Evolutionary conservation across 23 tunicate genomes (phyloP).

Genomic region (Trididemnum clinides): DNA sequence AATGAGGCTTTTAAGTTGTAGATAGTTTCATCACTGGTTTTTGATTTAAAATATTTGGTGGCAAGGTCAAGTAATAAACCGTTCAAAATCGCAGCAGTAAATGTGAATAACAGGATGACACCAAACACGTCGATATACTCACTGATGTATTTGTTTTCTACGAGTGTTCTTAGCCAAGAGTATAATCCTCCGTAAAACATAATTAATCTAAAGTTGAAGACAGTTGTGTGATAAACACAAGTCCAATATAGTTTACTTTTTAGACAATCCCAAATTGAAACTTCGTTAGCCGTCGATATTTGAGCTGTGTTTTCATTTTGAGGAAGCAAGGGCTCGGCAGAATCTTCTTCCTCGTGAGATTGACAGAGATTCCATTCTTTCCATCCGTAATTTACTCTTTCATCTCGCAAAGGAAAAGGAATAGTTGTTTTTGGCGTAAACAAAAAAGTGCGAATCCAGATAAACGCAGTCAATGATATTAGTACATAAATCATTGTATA

Average conservation of each 20-base stretch:
- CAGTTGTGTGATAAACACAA: not conserved
- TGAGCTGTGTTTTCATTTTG: not conserved
- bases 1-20: not conserved
- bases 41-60: not conserved
- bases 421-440: conserved; percentile 20
- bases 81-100: conserved; percentile 15
- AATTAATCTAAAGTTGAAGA: not conserved
- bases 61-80: conserved; percentile 5
- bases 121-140: conserved; percentile 4
- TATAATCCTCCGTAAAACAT: conserved; percentile 17
- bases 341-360: not conserved
- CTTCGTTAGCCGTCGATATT: not conserved
- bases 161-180: conserved; percentile 12
- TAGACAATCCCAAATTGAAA: not conserved
- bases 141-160: not conserved
- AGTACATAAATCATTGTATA: not conserved
- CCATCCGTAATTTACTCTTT: not conserved
- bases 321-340: not conserved
- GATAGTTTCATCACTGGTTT: not conserved
- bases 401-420: not conserved
- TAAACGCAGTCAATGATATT: not conserved
- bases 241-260: conserved; percentile 26
- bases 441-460: conserved; percentile 12
- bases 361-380: not conserved
- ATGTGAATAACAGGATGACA: not conserved